Evolutionary conservation across 2,888 invertebrate species (phyloP).

Genomic region (Meiosimyza platycephala): DNA sequence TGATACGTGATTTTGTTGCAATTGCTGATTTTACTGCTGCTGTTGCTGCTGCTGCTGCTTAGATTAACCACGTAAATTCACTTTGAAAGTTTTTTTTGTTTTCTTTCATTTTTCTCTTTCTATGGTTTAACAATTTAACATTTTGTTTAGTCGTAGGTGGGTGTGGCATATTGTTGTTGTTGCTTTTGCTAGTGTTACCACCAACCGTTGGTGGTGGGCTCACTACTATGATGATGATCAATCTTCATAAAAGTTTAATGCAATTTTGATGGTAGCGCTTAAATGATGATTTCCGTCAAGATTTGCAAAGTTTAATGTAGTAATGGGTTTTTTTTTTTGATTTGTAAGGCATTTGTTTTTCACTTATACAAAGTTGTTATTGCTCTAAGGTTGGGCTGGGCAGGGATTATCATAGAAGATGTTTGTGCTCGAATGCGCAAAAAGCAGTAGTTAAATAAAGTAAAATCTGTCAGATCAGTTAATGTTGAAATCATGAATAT

Average conservation of each 20-base stretch:
- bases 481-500: too few species aligned
- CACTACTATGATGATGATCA: conserved; percentile 26
- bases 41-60: background rate
- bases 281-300: conserved; percentile 37
- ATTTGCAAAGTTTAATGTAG: conserved; percentile 26
- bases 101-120: background rate
- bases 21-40: background rate
- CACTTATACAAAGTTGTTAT: too few species aligned
- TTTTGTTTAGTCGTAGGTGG: conserved; percentile 22
- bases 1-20: conserved; percentile 5
- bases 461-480: too few species aligned
- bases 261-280: conserved; percentile 35
- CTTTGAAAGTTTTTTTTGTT: background rate
- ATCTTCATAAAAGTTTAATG: conserved; percentile 36
- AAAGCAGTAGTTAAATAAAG: too few species aligned
- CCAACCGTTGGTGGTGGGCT: conserved; percentile 17
- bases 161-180: conserved; percentile 6
- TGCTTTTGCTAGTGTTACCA: background rate
- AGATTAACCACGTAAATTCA: too few species aligned
- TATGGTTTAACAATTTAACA: conserved; percentile 14
- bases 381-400: too few species aligned
- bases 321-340: conserved; percentile 13
- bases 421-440: too few species aligned
- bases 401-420: too few species aligned
- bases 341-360: background rate